Evolutionary conservation across 2,888 invertebrate species (phyloP).

Genomic region (Rhingia rostrata): DNA sequence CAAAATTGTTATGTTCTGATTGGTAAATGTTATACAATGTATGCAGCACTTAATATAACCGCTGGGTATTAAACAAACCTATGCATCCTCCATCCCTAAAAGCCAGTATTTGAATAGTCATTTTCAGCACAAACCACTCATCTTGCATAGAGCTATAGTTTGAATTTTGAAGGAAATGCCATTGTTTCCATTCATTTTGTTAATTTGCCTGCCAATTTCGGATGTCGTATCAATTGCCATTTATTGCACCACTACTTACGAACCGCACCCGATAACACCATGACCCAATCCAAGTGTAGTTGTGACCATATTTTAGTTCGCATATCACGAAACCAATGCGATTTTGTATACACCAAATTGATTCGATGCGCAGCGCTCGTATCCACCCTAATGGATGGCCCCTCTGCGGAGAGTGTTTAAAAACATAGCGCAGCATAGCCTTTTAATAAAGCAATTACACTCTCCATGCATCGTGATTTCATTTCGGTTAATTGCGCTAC

Average conservation of each 20-base stretch:
- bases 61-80: no score
- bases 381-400: neutral
- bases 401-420: conserved; percentile 12
- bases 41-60: no score
- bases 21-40: no score
- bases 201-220: neutral
- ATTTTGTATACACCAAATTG: conserved; percentile 26
- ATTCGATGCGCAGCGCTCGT: conserved; percentile 8
- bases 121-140: no score
- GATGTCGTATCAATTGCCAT: neutral
- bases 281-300: conserved; percentile 1
- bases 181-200: neutral
- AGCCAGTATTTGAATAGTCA: no score
- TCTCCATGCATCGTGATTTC: conserved; percentile 67
- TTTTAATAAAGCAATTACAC: conserved; percentile 72
- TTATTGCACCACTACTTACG: conserved; percentile 5
- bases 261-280: neutral
- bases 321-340: conserved; percentile 36
- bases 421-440: conserved; percentile 44
- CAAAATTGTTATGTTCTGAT: no score
- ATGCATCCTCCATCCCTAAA: no score
- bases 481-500: conserved; percentile 70
- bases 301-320: conserved; percentile 24
- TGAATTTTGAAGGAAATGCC: neutral
- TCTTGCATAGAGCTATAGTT: neutral